Evolutionary conservation across 2,888 invertebrate species (phyloP).

Genomic region (Dasysyrphus albostriatus): DNA sequence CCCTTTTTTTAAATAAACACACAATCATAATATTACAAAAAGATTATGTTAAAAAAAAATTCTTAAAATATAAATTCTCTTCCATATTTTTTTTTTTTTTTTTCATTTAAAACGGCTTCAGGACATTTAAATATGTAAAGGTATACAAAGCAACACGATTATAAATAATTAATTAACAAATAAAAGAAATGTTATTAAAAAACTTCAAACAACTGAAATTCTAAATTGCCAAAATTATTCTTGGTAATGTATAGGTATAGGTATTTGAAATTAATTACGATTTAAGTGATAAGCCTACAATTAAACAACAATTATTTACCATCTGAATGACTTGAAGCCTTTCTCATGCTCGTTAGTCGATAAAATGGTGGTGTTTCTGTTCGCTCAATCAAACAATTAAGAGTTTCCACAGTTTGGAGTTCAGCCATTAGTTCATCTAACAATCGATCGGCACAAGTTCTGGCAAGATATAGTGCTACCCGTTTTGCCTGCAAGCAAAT

Average conservation of each 20-base stretch:
- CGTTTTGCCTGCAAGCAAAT: slow-evolving; percentile 91
- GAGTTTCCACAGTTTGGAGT: slow-evolving; percentile 97
- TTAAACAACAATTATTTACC: slow-evolving; percentile 80
- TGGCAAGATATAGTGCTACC: slow-evolving; percentile 95
- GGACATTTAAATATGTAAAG: too few species aligned
- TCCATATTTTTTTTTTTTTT: not conserved
- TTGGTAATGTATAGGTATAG: not conserved
- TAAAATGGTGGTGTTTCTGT: slow-evolving; percentile 99
- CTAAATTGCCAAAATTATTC: not conserved
- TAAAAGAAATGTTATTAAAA: not conserved
- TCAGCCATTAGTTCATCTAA: slow-evolving; percentile 99
- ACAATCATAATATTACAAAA: not conserved
- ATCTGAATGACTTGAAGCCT: slow-evolving; percentile 93
- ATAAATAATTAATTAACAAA: not conserved
- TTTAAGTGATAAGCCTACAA: not conserved
- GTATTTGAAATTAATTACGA: not conserved
- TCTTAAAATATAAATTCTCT: not conserved
- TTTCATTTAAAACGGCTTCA: not conserved
- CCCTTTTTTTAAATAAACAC: slow-evolving; percentile 77
- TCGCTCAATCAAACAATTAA: slow-evolving; percentile 97
- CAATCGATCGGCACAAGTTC: slow-evolving; percentile 95
- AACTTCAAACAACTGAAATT: not conserved
- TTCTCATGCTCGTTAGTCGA: slow-evolving; percentile 95
- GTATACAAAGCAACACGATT: too few species aligned
- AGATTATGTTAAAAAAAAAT: not conserved